These are phyloP conservation scores for Nematostella vectensis DNA, from an alignment of 92 coral and sea anemone genomes.

Conservation along the genomic window DNA sequence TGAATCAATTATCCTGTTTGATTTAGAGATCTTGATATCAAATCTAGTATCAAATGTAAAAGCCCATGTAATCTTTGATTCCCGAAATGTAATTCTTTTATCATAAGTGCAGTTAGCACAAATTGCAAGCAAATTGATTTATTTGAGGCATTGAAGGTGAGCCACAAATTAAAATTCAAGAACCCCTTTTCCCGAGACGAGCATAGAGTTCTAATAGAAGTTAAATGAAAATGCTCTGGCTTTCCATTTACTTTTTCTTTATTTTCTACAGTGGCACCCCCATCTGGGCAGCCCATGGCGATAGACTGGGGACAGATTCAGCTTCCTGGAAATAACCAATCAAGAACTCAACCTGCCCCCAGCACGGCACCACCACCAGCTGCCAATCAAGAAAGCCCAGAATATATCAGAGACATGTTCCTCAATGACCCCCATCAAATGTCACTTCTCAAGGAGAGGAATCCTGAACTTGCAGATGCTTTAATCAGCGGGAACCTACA, in stretches of 20 bases:
- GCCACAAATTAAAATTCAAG: too few species aligned
- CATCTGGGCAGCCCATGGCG: conserved; percentile 11
- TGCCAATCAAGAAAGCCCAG: conserved; percentile 56
- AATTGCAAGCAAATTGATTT: neutral
- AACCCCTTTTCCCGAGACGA: too few species aligned
- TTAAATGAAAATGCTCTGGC: too few species aligned
- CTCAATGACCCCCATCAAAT: conserved; percentile 77
- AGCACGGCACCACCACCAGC: conserved; percentile 16
- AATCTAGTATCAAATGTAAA: too few species aligned
- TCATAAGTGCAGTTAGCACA: neutral
- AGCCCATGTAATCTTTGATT: too few species aligned
- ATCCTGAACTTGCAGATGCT: conserved; percentile 89
- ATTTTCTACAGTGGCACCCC: too few species aligned
- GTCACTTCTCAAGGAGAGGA: conserved; percentile 78
- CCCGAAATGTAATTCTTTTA: neutral
- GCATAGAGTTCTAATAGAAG: too few species aligned
- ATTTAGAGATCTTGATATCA: too few species aligned
- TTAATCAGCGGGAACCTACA: conserved; percentile 65
- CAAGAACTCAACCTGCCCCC: conserved; percentile 13
- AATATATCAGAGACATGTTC: conserved; percentile 75
- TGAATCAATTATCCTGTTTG: too few species aligned
- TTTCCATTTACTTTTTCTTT: too few species aligned
- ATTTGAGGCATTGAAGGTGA: too few species aligned
- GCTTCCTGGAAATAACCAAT: conserved; percentile 39
- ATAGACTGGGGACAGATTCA: conserved; percentile 82